Evolutionary conservation across 1,140 invertebrate genomes (phyloP).

Genomic region (Drosophila repletoides): DNA sequence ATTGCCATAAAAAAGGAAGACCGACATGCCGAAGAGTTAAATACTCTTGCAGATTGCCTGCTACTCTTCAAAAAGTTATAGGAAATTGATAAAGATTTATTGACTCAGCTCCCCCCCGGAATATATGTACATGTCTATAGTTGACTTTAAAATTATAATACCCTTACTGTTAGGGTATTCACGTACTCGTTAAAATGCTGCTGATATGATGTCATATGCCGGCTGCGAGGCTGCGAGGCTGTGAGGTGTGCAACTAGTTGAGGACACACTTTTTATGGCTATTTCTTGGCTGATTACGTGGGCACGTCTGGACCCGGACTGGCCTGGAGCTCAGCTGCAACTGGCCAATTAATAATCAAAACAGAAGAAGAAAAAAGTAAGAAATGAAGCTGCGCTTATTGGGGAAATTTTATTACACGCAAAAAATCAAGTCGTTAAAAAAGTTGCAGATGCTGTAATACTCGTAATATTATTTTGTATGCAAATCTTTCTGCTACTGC

Average conservation of each 20-base stretch:
- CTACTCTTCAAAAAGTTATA: too few species aligned
- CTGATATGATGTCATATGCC: constrained; percentile 32
- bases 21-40: constrained; percentile 25
- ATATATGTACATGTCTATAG: too few species aligned
- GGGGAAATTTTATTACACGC: constrained; percentile 37
- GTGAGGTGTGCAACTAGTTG: constrained; percentile 39
- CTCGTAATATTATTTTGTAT: too few species aligned
- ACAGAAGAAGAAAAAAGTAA: too few species aligned
- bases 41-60: too few species aligned
- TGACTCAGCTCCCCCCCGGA: too few species aligned
- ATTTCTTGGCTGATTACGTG: constrained; percentile 58
- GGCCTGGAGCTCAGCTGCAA: constrained; percentile 11
- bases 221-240: constrained; percentile 2
- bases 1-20: constrained; percentile 43
- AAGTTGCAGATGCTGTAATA: constrained; percentile 74
- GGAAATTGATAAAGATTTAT: too few species aligned
- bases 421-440: constrained; percentile 67
- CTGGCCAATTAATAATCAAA: constrained; percentile 73
- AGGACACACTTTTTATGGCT: constrained; percentile 72
- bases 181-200: constrained; percentile 9
- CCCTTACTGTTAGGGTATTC: too few species aligned
- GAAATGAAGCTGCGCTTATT: constrained; percentile 39
- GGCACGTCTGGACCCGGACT: constrained; percentile 15
- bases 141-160: too few species aligned
- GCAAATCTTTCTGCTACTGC: constrained; percentile 62